Conservation (phyloP, 2,113 vertebrate species). For the Coregonus clupeaformis region DNA sequence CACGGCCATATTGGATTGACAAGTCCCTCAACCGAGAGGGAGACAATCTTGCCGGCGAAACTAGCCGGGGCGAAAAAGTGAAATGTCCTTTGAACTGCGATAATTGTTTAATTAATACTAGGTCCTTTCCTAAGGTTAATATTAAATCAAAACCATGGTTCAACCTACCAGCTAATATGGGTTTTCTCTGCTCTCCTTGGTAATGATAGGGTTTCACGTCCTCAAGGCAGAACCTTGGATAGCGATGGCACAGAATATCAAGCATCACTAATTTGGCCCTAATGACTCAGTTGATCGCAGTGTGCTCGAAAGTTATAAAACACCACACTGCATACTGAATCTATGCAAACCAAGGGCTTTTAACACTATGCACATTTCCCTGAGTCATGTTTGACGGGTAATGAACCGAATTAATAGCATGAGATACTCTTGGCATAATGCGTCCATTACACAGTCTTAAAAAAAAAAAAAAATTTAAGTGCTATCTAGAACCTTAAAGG, state of each 20-base stretch:
- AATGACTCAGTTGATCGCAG: slow-evolving; percentile 63
- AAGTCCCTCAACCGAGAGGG: neutral
- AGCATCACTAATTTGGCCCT: slow-evolving; percentile 64
- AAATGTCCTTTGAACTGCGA: slow-evolving; percentile 47
- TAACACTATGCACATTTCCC: neutral
- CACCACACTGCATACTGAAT: neutral
- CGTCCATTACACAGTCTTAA: too few relatives aligned
- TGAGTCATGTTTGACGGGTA: neutral
- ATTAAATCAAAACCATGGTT: slow-evolving; percentile 57
- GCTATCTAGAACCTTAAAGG: too few relatives aligned
- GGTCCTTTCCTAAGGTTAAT: slow-evolving; percentile 58
- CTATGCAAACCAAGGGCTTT: neutral
- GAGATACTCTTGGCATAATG: neutral
- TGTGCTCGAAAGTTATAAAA: slow-evolving; percentile 22
- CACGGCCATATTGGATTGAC: slow-evolving; percentile 11
- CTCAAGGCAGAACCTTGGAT: slow-evolving; percentile 59
- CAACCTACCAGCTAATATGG: slow-evolving; percentile 12
- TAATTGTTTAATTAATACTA: slow-evolving; percentile 46
- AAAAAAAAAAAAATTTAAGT: too few relatives aligned
- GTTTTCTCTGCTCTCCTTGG: slow-evolving; percentile 22
- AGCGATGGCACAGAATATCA: slow-evolving; percentile 55
- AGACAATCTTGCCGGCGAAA: slow-evolving; percentile 12
- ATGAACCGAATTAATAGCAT: neutral
- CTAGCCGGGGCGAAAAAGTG: slow-evolving; percentile 16
- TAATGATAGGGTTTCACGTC: slow-evolving; percentile 53